Evolutionary conservation across 2,797 vertebrate genomes (phyloP), one percentile per base, ranked within the genome.

Genomic region (Sebastes nivosus): DNA sequence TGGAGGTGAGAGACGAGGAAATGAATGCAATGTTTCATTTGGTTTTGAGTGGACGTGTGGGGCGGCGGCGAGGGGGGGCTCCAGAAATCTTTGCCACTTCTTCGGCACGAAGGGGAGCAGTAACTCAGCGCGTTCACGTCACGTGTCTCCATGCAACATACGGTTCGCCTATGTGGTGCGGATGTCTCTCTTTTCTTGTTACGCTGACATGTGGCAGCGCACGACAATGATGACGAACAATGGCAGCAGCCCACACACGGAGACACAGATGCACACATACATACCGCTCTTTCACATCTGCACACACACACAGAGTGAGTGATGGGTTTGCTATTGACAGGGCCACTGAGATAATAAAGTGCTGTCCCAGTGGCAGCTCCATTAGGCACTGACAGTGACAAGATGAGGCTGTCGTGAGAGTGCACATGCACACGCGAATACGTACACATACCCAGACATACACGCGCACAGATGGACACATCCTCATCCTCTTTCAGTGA

Each of bases 311-410:
- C n/a, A 73, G 13, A 82, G 75, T 93, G 94, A 96, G 76, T 94
- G 95, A 96, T 95, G 91, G 92, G 55, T 90, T 87, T 79, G 84
- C 91, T 94, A 95, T 95, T 95, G 95, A 95, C 95, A 95, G 94
- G 90, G 95, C 95, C 94, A 95, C 94, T 91, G 95, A 92, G 92
- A 95, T 95, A 95, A 96, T 96, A 95, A 94, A 95, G 94, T 93
- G 87, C 86, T 91, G 92, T 95, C 94, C 95, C 93, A 84, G 90
- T 89, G 92, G 93, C 93, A 89, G 92, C 92, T 92, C 95, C 94
- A 96, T 96, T 95, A 96, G 88, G 75, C 84, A 67, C 92, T 92
- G 92, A 94, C 94, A 94, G 94, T 95, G 95, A 96, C 94, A 95
- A 93, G 93, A 92, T 88, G 88, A 89, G 89, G 88, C 90, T 92